Conservation (phyloP, 2,888 invertebrate species). For the Dorcus parallelipipedus region DNA sequence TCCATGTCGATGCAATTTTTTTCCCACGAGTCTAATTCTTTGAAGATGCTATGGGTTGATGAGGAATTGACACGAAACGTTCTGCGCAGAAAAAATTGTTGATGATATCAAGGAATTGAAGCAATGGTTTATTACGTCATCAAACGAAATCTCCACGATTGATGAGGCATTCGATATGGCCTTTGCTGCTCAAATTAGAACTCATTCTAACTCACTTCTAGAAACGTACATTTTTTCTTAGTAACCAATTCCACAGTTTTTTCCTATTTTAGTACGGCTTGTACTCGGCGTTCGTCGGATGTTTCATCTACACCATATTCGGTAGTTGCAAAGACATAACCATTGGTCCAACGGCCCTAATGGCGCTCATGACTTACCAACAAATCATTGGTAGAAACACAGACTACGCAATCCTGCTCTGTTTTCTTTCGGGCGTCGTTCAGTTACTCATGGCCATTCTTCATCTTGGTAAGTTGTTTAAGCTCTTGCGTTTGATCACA, state of each 20-base stretch:
- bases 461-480: conserved; percentile 65
- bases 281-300: conserved; percentile 92
- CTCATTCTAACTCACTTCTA: too few species aligned
- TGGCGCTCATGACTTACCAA: conserved; percentile 87
- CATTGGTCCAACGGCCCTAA: conserved; percentile 89
- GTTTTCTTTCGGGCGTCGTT: conserved; percentile 78
- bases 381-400: conserved; percentile 67
- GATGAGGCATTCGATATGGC: too few species aligned
- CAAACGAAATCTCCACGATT: too few species aligned
- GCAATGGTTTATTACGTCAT: too few species aligned
- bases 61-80: conserved; percentile 20
- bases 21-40: conserved; percentile 73
- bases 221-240: neutral
- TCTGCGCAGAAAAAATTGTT: conserved; percentile 42
- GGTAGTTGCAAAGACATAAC: conserved; percentile 87
- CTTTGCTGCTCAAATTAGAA: too few species aligned
- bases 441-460: conserved; percentile 79
- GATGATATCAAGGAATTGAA: too few species aligned
- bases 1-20: conserved; percentile 78
- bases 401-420: conserved; percentile 78
- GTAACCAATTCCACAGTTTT: neutral
- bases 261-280: conserved; percentile 75
- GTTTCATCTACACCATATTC: conserved; percentile 85
- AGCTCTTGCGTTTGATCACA: neutral
- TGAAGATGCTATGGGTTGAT: conserved; percentile 60